Percentiles rank a stretch among this genome's conserved stretches.
These are phyloP conservation scores for Meganola albula DNA, from an alignment of 2,888 invertebrate genomes.

Conservation along the genomic window DNA sequence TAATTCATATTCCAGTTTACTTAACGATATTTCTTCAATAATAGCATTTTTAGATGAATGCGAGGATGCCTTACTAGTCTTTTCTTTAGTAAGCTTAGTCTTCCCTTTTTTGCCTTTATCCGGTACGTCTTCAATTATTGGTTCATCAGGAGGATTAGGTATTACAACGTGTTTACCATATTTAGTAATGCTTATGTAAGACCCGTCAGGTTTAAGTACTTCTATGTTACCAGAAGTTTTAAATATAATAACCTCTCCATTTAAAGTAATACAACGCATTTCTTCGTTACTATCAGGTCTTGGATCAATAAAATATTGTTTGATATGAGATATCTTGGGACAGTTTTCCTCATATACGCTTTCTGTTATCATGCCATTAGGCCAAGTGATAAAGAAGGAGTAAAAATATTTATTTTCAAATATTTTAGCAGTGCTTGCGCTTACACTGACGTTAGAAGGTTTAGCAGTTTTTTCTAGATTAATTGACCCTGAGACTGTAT, in stretches of 20 bases:
- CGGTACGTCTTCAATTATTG: slow-evolving; percentile 34
- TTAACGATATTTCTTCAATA: slow-evolving; percentile 23
- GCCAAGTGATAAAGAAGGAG: slow-evolving; percentile 59
- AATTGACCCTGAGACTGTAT: too few relatives aligned
- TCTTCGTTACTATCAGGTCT: slow-evolving; percentile 41
- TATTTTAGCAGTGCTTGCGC: slow-evolving; percentile 15
- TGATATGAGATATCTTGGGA: slow-evolving; percentile 52
- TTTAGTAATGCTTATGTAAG: slow-evolving; percentile 50
- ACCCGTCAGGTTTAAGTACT: slow-evolving; percentile 52
- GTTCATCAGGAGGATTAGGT: slow-evolving; percentile 26
- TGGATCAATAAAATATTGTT: slow-evolving; percentile 44
- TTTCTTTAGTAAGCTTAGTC: slow-evolving; percentile 37
- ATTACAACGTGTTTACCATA: slow-evolving; percentile 37
- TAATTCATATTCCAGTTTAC: slow-evolving; percentile 38
- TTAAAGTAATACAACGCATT: slow-evolving; percentile 58
- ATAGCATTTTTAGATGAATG: slow-evolving; percentile 39
- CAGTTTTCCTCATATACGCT: slow-evolving; percentile 53
- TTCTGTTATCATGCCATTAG: slow-evolving; percentile 63
- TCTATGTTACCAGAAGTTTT: slow-evolving; percentile 46
- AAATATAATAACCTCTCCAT: slow-evolving; percentile 64
- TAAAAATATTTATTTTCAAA: slow-evolving; percentile 42
- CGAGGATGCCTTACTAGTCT: slow-evolving; percentile 36
- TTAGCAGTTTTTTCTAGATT: too few relatives aligned
- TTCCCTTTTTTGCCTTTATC: slow-evolving; percentile 49
- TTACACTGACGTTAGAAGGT: too few relatives aligned